These are phyloP conservation scores for Diplolepis rosae DNA, from an alignment of 2,888 invertebrate genomes.

Conservation along the genomic window DNA sequence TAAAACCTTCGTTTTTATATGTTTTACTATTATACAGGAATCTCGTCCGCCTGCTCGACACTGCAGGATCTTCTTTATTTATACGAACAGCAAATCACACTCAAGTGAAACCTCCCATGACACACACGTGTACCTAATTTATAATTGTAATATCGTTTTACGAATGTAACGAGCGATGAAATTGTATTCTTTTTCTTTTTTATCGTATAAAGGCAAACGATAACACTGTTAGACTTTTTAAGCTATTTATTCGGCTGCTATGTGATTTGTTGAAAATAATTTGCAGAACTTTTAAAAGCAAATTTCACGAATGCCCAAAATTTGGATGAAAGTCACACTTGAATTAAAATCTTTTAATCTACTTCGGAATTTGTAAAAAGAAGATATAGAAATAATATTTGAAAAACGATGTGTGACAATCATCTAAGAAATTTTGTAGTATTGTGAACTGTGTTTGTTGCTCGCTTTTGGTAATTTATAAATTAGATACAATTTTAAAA, in stretches of 20 bases:
- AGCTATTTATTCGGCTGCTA: constrained; percentile 63
- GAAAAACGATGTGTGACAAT: constrained; percentile 5
- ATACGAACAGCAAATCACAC: constrained; percentile 46
- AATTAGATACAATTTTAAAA: neutral
- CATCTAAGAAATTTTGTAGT: constrained; percentile 3
- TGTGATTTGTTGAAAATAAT: constrained; percentile 62
- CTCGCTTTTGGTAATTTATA: neutral
- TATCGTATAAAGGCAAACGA: constrained; percentile 32
- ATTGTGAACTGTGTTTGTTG: constrained; percentile 18
- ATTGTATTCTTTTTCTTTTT: constrained; percentile 29
- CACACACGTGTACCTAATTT: constrained; percentile 40
- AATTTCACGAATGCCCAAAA: constrained; percentile 4
- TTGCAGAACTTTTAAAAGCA: constrained; percentile 41
- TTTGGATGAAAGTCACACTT: constrained; percentile 16
- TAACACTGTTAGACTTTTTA: constrained; percentile 57
- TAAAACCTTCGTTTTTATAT: constrained; percentile 40
- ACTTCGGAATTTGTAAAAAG: constrained; percentile 29
- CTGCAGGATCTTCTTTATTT: constrained; percentile 44
- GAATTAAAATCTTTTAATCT: neutral
- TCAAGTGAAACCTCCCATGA: constrained; percentile 34
- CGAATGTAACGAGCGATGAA: constrained; percentile 30
- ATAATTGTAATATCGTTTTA: constrained; percentile 27
- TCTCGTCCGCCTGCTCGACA: constrained; percentile 29
- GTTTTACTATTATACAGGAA: constrained; percentile 44
- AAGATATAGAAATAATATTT: constrained; percentile 21